Evolutionary conservation across 2,888 invertebrate species (phyloP), one percentile per base, ranked within the genome.

Genomic region (Sphecodes monilicornis): DNA sequence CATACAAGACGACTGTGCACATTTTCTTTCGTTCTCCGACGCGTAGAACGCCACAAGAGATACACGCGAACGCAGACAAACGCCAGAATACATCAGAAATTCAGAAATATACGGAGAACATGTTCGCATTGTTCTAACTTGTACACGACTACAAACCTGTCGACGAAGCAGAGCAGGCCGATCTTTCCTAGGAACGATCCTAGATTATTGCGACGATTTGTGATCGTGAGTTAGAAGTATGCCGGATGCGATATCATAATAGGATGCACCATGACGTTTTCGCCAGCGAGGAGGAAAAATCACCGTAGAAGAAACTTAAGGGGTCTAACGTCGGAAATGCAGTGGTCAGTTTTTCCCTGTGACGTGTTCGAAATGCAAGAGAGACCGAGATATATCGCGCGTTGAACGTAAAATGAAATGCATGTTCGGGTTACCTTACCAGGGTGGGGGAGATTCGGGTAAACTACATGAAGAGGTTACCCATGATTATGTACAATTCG

Each of bases 401-500:
- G 29, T 54, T 71, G 66, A 75, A 71, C 36, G 22, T 41, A 79
- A 60, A 26, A n/a, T 22, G 16, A 78, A 82, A 79, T 75, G 60
- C 78, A 76, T 71, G 10, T 41, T 64, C 77, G 71, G 71, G 13
- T 36, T 57, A 70, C 60, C 68, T 84, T 85, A 66, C 69, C 84
- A 50, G 75, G 75, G 68, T 77, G 79, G 54, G 36, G 69, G 69
- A 82, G 68, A 78, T 85, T 80, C 41, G 57, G 43, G 72, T 60
- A 76, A 69, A 77, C 81, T n/a, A 85, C 70, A 64, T 29, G 71
- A 60, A 88, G n/a, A 64, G 70, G 73, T 32, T 84, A 83, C 76
- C 76, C 79, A 39, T 83, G 80, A 87, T 79, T 90, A 90, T 90
- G 81, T 90, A 90, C 90, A 90, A n/a, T 84, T 80, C 75, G 73